phyloP scores from a whole-genome alignment of 2,113 vertebrate genomes.

The Psophia crepitans region DNA sequence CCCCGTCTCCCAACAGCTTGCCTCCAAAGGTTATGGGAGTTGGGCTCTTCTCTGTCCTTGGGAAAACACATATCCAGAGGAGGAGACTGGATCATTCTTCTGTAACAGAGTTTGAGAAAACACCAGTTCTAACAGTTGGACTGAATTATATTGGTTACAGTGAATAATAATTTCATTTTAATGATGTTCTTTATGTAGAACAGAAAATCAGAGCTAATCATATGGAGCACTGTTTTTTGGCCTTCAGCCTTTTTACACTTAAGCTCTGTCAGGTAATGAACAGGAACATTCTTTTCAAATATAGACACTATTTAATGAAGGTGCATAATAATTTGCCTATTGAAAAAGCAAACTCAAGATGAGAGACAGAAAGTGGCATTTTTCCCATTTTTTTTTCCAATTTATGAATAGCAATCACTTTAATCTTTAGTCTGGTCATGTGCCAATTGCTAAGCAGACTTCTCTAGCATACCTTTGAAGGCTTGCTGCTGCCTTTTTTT shows the following conservation, averaged over 20 bases:
- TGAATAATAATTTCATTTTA: constrained; percentile 50
- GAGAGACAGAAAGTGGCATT: background rate
- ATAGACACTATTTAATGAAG: constrained; percentile 3
- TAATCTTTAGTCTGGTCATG: background rate
- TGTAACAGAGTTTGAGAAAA: background rate
- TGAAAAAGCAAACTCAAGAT: constrained; percentile 11
- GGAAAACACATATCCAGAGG: background rate
- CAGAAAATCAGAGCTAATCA: constrained; percentile 26
- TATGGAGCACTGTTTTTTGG: constrained; percentile 13
- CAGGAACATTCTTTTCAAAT: constrained; percentile 22
- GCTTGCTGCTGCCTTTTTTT: background rate
- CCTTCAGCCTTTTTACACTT: constrained; percentile 28
- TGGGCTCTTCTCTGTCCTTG: background rate
- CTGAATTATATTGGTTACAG: constrained; percentile 26
- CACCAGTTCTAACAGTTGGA: background rate
- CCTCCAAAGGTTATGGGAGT: background rate
- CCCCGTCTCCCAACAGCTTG: background rate
- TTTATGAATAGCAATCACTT: background rate
- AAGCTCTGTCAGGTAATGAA: constrained; percentile 35
- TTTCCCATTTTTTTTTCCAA: background rate
- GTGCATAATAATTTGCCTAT: constrained; percentile 4
- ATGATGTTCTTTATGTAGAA: constrained; percentile 9
- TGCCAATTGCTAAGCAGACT: background rate
- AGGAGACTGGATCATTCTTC: background rate
- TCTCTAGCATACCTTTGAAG: background rate